A percentile compares a stretch with the other conserved stretches of the same genome.
Evolutionary conservation across 1,140 invertebrate species (phyloP).

Genomic region (Drosophila chauvacae): DNA sequence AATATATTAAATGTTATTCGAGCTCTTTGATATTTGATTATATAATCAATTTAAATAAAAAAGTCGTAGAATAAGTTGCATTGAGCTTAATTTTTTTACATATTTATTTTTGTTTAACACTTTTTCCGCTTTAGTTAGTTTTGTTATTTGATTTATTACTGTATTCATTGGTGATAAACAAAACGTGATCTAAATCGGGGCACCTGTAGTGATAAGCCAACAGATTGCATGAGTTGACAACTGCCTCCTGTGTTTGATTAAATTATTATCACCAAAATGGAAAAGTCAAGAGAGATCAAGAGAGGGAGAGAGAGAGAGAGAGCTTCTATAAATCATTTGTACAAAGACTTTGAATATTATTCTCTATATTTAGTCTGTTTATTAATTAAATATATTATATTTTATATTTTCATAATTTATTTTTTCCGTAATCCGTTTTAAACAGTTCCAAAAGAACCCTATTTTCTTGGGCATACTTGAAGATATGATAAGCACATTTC

Average conservation of each 20-base stretch:
- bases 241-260: conserved; percentile 21
- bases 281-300: conserved; percentile 5
- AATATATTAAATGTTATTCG: not conserved
- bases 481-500: conserved; percentile 1
- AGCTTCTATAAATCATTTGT: not conserved
- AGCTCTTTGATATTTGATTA: not conserved
- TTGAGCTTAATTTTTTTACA: not conserved
- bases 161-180: conserved; percentile 20
- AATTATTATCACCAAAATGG: conserved; percentile 15
- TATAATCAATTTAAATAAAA: not conserved
- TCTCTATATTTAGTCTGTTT: too few species aligned
- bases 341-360: not conserved
- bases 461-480: not conserved
- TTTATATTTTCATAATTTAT: too few species aligned
- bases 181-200: conserved; percentile 27
- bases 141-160: not conserved
- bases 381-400: too few species aligned
- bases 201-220: conserved; percentile 39
- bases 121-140: not conserved
- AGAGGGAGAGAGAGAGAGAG: not conserved
- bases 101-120: not conserved
- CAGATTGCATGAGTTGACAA: conserved; percentile 16
- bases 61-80: not conserved
- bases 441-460: not conserved
- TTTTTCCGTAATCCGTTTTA: too few species aligned